Base-by-base conservation (phyloP, 2,888 invertebrate genomes). In the Xestia sexstrigata region DNA sequence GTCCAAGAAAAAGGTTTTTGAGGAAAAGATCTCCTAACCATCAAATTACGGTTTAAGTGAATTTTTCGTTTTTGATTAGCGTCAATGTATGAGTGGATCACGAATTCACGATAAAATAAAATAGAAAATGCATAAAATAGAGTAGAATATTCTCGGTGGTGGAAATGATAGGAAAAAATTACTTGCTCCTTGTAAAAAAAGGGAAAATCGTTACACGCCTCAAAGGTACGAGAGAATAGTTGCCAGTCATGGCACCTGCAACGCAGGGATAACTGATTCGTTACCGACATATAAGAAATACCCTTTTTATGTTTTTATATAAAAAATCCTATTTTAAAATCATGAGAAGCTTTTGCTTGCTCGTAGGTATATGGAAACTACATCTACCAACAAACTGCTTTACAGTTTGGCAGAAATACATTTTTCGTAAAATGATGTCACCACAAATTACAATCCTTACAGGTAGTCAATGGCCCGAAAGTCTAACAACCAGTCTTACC, bases 211-310 rank as follows among this genome's bases (percentile, higher is more conserved):
- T 83, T 67, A 58, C 52, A 39, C 35, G 70, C 23, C 58, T 45
- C 60, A n/a, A 62, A 65, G 74, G 45, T 65, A 60, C 39, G n/a
- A 30, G 8, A 45, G 52, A 87, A 75, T 66, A 65, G 72, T 55
- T 72, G 30, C 65, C 45, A 60, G 49, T 77, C 67, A 49, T 42
- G 73, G 39, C 76, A 81, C 78, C 76, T 86, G 81, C 78, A 81
- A 63, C 60, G 42, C 30, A 7, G n/a, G 39, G 67, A 68, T 80
- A 72, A 79, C 63, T 26, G 55, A 86, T 81, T 71, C 75, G 67
- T 72, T 81, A 68, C 73, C 23, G 55, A 55, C 58, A 65, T 80
- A 55, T 45, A 63, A 76, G n/a, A n/a, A n/a, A n/a, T n/a, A 73
- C 45, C 52, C 39, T 75, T 71, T 73, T 60, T 65, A 47, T 74